Base-by-base conservation (phyloP, 64 coral and sea anemone genomes). In the Stylophora pistillata region DNA sequence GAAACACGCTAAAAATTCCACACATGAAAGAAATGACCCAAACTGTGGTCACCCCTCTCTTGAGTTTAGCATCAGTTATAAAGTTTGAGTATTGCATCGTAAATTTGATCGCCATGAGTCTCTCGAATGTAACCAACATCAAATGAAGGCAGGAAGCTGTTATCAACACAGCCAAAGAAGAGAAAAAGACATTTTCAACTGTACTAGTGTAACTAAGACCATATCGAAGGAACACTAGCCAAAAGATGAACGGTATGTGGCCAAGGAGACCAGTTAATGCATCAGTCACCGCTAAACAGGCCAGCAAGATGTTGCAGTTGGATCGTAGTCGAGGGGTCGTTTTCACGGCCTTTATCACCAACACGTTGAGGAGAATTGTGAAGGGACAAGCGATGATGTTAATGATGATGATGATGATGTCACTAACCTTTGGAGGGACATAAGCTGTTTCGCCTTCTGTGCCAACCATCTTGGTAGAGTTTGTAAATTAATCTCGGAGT, bases 351-450 rank as follows among this genome's bases (percentile, higher is more conserved):
- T 29, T 17, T 13, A 78, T 78, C n/a, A 78, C 76, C 10, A 56
- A 57, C 55, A 78, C 21, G 76, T 78, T 78, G 0, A 78, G 76
- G 7, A 59, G 10, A 58, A 78, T 26, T 2, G 55, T 33, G 41
- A 78, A 59, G 13, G 53, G 76, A 28, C 53, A 78, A 5, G 55
- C 30, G 5, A 78, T 78, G 54, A 53, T 30, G 76, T 78, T 78
- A 12, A 78, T 30, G 9, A 78, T 78, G 0, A 78, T 58, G n/a
- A 6, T 55, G 4, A 54, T 54, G 17, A 77, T 77, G 23, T 37
- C 4, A 74, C 9, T 33, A n/a, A 28, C 64, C 64, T n/a, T 10
- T 7, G 25, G 64, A 23, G 63, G 63, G 23, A 26, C 23, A 66
- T 66, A n/a, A 5, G 10, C 2, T n/a, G 20, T 25, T 23, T 68